Base-by-base conservation (phyloP, 2,113 vertebrate species). In the Argyrosomus japonicus region DNA sequence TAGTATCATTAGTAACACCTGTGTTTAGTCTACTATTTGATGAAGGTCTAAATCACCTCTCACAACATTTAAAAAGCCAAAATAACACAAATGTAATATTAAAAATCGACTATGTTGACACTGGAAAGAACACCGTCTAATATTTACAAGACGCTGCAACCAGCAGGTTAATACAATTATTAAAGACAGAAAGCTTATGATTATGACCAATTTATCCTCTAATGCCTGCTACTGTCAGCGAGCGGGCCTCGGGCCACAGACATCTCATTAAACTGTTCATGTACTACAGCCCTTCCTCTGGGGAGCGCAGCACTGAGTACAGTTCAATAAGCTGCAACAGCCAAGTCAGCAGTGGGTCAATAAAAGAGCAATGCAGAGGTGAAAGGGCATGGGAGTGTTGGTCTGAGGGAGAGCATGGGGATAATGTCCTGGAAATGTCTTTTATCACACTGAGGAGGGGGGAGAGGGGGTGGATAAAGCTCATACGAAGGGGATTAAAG, bases 291-390 rank as follows among this genome's bases (percentile, higher is more conserved):
- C 25, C 3, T 3, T 83, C 54, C 77, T 88, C 87, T 15, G 18
- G 68, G 64, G 75, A 85, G 58, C 7, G 17, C 32, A 62, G 43
- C 40, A 9, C 57, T 67, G 62, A 79, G 74, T 63, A 58, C 63
- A 74, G 84, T 58, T 84, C 80, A 80, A 87, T 91, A 85, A 72
- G 36, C 68, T 74, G 72, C 79, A 80, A 57, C 75, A 36, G 76
- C 81, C 57, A 61, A 82, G 82, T 80, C 73, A 76, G 65, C 87
- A 77, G 63, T 13, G 51, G 77, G 63, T 83, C 90, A 90, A 63
- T 87, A 88, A 69, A 47, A 83, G 27, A 68, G 60, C 45, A 67
- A 57, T 65, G 43, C 29, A 32, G 67, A 83, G 87, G 84, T 75
- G 71, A 86, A 87, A 86, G 65, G 82, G 40, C 58, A 77, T 40